Percentiles rank a stretch among this genome's conserved stretches.
Conservation (phyloP, 2,888 invertebrate species). For the Chrysolina haemoptera region DNA sequence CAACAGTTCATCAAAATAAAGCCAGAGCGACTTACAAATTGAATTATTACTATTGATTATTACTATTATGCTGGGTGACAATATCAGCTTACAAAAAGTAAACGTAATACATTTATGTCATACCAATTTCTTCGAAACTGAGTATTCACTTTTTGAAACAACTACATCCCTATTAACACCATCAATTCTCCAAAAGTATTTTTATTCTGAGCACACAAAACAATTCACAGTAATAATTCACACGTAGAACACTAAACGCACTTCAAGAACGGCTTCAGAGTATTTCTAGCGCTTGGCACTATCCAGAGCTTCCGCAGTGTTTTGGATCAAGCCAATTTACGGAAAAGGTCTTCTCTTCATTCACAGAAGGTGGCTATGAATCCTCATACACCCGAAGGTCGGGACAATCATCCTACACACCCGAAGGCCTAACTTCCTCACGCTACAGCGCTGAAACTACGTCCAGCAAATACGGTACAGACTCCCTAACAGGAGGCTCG, state of each 20-base stretch:
- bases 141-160: no score
- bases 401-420: constrained; percentile 59
- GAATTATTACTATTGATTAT: no score
- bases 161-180: no score
- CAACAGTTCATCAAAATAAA: no score
- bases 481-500: constrained; percentile 47
- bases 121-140: no score
- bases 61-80: no score
- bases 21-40: no score
- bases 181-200: no score
- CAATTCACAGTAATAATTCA: background rate
- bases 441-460: constrained; percentile 51
- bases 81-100: no score
- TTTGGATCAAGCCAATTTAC: background rate
- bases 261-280: constrained; percentile 26
- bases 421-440: constrained; percentile 58
- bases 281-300: constrained; percentile 38
- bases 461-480: constrained; percentile 51
- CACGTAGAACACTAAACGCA: background rate
- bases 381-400: constrained; percentile 63
- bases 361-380: constrained; percentile 65
- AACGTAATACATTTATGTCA: no score
- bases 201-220: background rate
- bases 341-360: constrained; percentile 38
- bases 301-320: constrained; percentile 38